Conservation (phyloP, 2,797 vertebrate species). For the Mustela erminea region DNA sequence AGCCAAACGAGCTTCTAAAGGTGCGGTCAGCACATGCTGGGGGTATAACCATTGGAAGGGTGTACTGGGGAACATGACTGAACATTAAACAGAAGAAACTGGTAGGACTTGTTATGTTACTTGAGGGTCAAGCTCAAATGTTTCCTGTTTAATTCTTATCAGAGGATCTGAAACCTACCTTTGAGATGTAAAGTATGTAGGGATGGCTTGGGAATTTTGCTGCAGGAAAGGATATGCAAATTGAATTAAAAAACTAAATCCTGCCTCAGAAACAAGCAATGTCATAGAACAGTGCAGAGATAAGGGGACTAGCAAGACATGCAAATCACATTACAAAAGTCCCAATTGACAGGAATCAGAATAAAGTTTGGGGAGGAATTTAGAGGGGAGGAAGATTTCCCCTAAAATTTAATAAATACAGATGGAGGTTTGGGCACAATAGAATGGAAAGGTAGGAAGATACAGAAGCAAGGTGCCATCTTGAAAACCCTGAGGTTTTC, state of each 20-base stretch:
- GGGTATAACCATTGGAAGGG: rapidly evolving
- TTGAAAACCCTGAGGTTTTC: neutral
- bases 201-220: conserved; percentile 11
- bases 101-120: neutral
- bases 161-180: neutral
- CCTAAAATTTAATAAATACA: neutral
- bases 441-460: neutral
- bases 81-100: neutral
- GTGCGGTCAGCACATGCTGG: neutral
- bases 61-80: neutral
- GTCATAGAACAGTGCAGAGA: neutral
- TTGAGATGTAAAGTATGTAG: neutral
- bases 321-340: neutral
- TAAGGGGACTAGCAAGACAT: neutral
- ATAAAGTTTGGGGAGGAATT: neutral
- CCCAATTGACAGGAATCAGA: neutral
- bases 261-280: neutral
- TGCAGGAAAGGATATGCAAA: neutral
- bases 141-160: neutral
- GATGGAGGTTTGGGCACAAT: neutral
- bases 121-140: neutral
- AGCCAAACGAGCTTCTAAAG: neutral
- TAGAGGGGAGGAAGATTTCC: neutral
- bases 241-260: conserved; percentile 40
- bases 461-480: neutral